Evolutionary conservation across 1,140 invertebrate genomes (phyloP), one percentile per base, ranked within the genome.

Genomic region (Oryzaephilus surinamensis): DNA sequence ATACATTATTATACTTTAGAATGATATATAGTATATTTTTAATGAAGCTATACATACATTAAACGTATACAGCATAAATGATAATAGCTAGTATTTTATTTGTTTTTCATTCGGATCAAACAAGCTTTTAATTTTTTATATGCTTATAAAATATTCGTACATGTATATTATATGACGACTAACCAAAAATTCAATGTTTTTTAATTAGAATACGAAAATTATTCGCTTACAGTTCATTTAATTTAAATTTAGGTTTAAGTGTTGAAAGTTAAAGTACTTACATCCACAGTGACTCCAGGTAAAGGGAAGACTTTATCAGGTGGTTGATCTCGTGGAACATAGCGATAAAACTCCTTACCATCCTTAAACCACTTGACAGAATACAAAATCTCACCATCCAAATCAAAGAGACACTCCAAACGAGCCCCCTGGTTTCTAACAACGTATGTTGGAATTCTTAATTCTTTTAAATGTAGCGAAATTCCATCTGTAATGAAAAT

Each of bases 341-440:
- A 88, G 36, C 85, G 71, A 67, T 82, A 90, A 67, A 91, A 88
- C 62, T 91, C 85, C 54, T 84, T 74, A 17, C 82, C 82, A 56
- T 88, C 84, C 58, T 87, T 87, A 64, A 88, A 89, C 85, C 84
- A 89, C 62, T 87, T 88, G 46, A 87, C 82, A 1, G 83, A 84
- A 63, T 88, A 88, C 5, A 90, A 65, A 20, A 74, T 68, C 55
- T 87, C 84, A 4, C 75, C 78, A 41, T 84, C 82, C 48, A 89
- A 63, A 48, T 83, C 78, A 65, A 82, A 89, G 51, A 78, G 71
- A 60, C 85, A 90, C 52, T 80, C 81, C 50, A 84, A 70, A 45
- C 67, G 64, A 2, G 81, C 80, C 41, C 70, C 72, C 50, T 81
- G 72, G 48, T 80, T 76, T 27, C 76, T 61, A 29, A 80, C 70